phyloP scores from a whole-genome alignment of 1,140 invertebrate species.

The Dinothrombium tinctorium region DNA sequence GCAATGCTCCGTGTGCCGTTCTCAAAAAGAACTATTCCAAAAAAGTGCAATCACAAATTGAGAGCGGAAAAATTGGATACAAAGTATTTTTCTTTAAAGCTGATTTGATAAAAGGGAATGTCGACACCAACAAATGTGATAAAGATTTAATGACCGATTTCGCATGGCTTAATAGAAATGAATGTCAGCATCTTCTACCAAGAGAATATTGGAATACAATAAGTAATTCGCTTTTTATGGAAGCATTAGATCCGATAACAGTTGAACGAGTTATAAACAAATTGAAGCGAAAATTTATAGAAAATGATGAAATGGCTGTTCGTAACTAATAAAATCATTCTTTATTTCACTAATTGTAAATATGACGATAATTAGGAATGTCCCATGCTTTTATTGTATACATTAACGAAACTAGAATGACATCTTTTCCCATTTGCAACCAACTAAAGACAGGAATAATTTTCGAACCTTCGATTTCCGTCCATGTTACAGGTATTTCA shows the following conservation, averaged over 20 bases:
- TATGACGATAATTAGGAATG: too few relatives aligned
- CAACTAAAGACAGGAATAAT: slow-evolving; percentile 51
- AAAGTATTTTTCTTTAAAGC: slow-evolving; percentile 1
- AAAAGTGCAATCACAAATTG: neutral
- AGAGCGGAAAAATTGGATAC: neutral
- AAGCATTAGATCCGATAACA: too few relatives aligned
- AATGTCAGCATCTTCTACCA: neutral
- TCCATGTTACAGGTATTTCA: slow-evolving; percentile 88
- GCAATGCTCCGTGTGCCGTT: neutral
- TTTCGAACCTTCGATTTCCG: slow-evolving; percentile 76
- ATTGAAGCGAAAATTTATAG: too few relatives aligned
- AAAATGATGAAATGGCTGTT: too few relatives aligned
- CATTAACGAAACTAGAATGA: slow-evolving; percentile 71
- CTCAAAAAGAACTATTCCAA: neutral
- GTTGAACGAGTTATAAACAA: too few relatives aligned
- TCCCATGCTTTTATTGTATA: slow-evolving; percentile 79
- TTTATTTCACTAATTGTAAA: too few relatives aligned
- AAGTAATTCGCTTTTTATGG: too few relatives aligned
- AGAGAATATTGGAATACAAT: neutral
- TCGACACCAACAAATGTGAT: neutral
- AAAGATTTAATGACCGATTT: neutral
- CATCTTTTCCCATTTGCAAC: slow-evolving; percentile 85
- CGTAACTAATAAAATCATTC: too few relatives aligned
- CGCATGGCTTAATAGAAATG: neutral
- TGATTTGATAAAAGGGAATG: neutral